Base-by-base conservation (phyloP, 2,113 vertebrate genomes). In the Scomber japonicus region DNA sequence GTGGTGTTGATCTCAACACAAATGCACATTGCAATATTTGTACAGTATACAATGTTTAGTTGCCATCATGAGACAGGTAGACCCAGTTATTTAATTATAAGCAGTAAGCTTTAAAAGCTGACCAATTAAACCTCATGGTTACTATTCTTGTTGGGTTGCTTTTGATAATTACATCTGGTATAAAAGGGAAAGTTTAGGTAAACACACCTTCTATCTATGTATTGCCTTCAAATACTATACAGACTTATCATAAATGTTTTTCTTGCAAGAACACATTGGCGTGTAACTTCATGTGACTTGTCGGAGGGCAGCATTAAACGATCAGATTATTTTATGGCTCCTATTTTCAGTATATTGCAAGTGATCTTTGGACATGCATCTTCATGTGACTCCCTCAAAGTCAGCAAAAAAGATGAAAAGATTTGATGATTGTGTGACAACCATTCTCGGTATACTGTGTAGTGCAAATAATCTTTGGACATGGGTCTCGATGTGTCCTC, bases 351-450 rank as follows among this genome's bases (percentile, higher is more conserved):
- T 46, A 7, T 45, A 66, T 78, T 45, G 55, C n/a, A 50, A 78
- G 3, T 64, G 78, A 88, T 76, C 91, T 87, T 86, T 88, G 86
- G 48, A 88, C 79, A 11, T 16, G n/a, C 30, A 7, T 71, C 35
- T 63, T 35, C 79, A 59, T 83, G 84, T 83, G 84, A 87, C 57
- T 11, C 44, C 16, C 14, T 46, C 5, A 40, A 54, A 56, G 68
- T 15, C 16, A 12, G n/a, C 3, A n/a, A 27, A 27, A 27, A 27
- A 27, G 24, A 27, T 45, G n/a, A 51, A 40, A 56, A 46, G 12
- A 45, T 83, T 16, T 54, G 6, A 54, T 55, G 50, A 66, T 30
- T 50, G 35, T 35, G 5, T 1, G 0, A 40, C 17, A 67, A 8
- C 3, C 4, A 19, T 68, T 54, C 11, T 71, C 46, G 12, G n/a